A percentile compares a stretch with the other conserved stretches of the same genome.
Evolutionary conservation across 2,888 invertebrate genomes (phyloP).

Genomic region (Chirona hameri): DNA sequence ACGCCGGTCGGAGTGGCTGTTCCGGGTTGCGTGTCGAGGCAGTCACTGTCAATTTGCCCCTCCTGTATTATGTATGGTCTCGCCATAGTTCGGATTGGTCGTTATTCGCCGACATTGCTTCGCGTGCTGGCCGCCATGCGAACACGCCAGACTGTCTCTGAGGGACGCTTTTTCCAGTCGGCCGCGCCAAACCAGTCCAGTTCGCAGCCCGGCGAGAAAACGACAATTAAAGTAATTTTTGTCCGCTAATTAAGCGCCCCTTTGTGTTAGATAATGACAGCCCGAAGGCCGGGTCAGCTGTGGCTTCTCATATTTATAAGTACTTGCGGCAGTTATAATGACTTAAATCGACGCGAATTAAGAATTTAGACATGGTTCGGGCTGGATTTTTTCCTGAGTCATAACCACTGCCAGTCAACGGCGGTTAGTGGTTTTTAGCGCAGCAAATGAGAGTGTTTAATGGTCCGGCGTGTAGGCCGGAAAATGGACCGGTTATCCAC

Average conservation of each 20-base stretch:
- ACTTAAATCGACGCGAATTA: slow-evolving; percentile 5
- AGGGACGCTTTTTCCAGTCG: background rate
- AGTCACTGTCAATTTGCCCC: slow-evolving; percentile 13
- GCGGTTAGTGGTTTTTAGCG: background rate
- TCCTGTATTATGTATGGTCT: slow-evolving; percentile 26
- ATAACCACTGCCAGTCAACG: background rate
- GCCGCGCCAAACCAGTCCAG: background rate
- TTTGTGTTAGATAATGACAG: slow-evolving; percentile 9
- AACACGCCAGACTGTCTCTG: background rate
- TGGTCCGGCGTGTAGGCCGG: background rate
- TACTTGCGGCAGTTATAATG: background rate
- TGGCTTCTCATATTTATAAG: slow-evolving; percentile 6
- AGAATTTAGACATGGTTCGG: background rate
- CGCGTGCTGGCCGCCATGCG: background rate
- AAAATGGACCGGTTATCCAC: background rate
- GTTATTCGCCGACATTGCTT: slow-evolving; percentile 10
- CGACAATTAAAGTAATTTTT: slow-evolving; percentile 28
- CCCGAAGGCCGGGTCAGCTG: background rate
- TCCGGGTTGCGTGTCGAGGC: slow-evolving; percentile 23
- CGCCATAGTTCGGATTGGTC: slow-evolving; percentile 29
- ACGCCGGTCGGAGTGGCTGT: background rate
- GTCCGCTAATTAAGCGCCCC: slow-evolving; percentile 24
- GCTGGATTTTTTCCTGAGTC: background rate
- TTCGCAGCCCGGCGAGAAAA: background rate
- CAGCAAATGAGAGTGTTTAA: slow-evolving; percentile 3